A percentile compares a stretch with the other conserved stretches of the same genome.
Evolutionary conservation across 2,113 vertebrate species (phyloP).

Genomic region (Odocoileus hemionus): DNA sequence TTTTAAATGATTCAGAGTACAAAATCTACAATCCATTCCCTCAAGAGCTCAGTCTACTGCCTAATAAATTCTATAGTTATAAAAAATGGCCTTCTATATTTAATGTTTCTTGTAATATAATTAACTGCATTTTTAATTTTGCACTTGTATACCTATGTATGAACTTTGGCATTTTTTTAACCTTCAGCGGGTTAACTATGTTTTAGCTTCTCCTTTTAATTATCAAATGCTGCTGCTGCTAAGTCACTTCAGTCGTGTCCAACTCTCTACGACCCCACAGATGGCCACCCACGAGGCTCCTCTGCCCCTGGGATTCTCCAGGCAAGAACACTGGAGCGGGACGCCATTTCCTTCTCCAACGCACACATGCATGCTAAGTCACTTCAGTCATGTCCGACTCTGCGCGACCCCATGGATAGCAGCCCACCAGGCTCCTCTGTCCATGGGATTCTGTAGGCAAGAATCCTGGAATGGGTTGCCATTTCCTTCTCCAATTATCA

Average conservation of each 20-base stretch:
- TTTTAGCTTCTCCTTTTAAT: not conserved
- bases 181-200: not conserved
- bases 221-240: not conserved
- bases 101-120: not conserved
- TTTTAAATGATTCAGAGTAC: not conserved
- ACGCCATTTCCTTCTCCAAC: not conserved
- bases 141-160: not conserved
- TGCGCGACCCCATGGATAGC: not conserved
- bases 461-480: not conserved
- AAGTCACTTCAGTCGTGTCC: not conserved
- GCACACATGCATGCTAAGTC: not conserved
- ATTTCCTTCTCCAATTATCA: not conserved
- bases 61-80: not conserved
- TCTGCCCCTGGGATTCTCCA: not conserved
- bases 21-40: not conserved
- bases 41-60: not conserved
- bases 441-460: not conserved
- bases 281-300: not conserved
- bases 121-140: not conserved
- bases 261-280: fast-evolving
- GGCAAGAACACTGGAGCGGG: not conserved
- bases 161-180: not conserved
- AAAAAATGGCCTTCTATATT: not conserved
- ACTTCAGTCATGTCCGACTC: not conserved
- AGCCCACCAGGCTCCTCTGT: not conserved